Percentiles rank a stretch among this genome's conserved stretches.
phyloP scores from a whole-genome alignment of 2,797 vertebrate genomes.

The Lithobates pipiens region DNA sequence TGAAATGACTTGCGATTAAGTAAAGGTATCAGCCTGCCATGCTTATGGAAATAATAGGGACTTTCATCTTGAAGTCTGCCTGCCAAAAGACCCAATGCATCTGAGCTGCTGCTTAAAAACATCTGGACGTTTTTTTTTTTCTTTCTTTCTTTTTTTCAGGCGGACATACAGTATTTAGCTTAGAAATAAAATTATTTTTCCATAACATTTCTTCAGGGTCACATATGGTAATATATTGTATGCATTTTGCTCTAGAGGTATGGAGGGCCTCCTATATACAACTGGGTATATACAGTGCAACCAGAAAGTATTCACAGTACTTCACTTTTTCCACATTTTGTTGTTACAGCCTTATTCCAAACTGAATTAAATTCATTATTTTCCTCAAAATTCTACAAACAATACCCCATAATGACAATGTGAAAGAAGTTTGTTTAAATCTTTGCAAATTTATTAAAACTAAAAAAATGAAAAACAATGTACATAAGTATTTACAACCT shows the following conservation, averaged over 20 bases:
- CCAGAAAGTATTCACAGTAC: no score
- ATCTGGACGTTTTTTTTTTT: slow-evolving; percentile 32
- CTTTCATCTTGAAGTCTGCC: slow-evolving; percentile 26
- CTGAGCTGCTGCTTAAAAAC: slow-evolving; percentile 32
- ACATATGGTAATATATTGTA: not conserved
- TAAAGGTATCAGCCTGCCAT: slow-evolving; percentile 38
- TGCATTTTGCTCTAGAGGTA: not conserved
- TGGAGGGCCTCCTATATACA: not conserved
- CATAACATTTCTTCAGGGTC: slow-evolving; percentile 5
- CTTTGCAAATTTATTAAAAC: no score
- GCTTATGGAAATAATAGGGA: slow-evolving; percentile 34
- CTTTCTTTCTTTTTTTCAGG: not conserved
- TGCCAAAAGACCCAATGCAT: slow-evolving; percentile 38
- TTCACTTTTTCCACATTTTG: no score
- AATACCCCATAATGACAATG: no score
- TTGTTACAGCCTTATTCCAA: no score
- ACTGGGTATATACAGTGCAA: no score
- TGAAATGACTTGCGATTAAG: slow-evolving; percentile 40
- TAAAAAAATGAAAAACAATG: no score
- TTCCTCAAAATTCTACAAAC: no score
- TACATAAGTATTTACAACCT: no score
- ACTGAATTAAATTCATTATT: no score
- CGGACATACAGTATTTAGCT: not conserved
- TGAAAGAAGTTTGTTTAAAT: no score
- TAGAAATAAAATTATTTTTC: not conserved